Base-by-base conservation (phyloP, 2,113 vertebrate genomes). In the Phycodurus eques region DNA sequence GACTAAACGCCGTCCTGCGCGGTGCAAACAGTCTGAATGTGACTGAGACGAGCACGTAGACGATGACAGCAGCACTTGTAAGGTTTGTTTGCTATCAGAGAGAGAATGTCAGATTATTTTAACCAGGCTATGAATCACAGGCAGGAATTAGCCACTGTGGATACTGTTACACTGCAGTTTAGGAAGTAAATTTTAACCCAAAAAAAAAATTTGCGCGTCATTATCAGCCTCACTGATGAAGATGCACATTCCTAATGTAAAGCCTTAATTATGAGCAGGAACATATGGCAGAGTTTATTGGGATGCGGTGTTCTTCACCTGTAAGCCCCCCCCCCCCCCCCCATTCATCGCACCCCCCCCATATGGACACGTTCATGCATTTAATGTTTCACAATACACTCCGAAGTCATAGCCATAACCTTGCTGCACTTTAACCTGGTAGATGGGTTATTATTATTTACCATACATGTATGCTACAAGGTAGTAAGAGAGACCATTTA, bases 281-380 rank as follows among this genome's bases (percentile, higher is more conserved):
- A 80, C 77, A 82, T 76, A 77, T 68, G 79, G 69, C 49, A 8
- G n/a, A 19, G 31, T 19, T 51, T 15, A 51, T 51, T 51, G 12
- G 44, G 12, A 76, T 67, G 68, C 42, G 56, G 22, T 56, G 63
- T 46, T 57, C 57, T 57, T 61, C 5, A 62, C 27, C 31, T 12
- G 5, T 14, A 0, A 5, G 2, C 1, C 69, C 62, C 47, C 13
- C 20, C 9, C 60, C 70, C 68, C 9, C 43, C 27, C 1, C 1
- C 27, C 27, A 72, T 42, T 39, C 56, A 54, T 70, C 53, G 19
- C 1, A 27, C 27, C 43, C 47, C 43, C 47, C 27, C 27, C 27
- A 27, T 1, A 56, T 44, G 31, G 13, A 53, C 33, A 51, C 67
- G 35, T 74, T 64, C 11, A 61, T 54, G 47, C 35, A 67, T 42